Evolutionary conservation across 2,888 invertebrate genomes (phyloP).

Genomic region (Parochlus steinenii): DNA sequence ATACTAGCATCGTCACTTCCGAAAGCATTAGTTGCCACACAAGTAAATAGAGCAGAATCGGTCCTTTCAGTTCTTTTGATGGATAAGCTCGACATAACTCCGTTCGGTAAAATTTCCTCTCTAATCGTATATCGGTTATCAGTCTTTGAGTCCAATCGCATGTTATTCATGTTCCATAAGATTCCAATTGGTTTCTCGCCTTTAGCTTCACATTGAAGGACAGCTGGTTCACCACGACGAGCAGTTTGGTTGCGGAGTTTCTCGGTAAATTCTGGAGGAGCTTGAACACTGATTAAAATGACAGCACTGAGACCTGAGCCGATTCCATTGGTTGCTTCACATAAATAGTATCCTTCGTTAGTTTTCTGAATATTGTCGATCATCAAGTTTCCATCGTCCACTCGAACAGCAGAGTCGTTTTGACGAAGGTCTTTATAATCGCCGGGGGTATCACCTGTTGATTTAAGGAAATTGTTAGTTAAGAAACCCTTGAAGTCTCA

Average conservation of each 20-base stretch:
- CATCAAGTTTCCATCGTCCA: conserved; percentile 83
- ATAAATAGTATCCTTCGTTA: conserved; percentile 88
- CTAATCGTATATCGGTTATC: conserved; percentile 73
- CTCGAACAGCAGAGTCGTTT: conserved; percentile 77
- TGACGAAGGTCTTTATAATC: conserved; percentile 87
- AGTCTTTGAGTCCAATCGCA: conserved; percentile 74
- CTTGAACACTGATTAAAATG: conserved; percentile 86
- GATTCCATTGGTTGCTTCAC: conserved; percentile 91
- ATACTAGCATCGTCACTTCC: conserved; percentile 91
- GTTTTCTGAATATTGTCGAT: conserved; percentile 83
- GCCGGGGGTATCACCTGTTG: conserved; percentile 70
- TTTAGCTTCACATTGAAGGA: conserved; percentile 80
- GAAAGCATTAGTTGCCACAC: conserved; percentile 84
- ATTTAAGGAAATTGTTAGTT: conserved; percentile 8
- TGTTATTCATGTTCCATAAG: conserved; percentile 89
- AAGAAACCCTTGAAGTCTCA: conserved; percentile 2
- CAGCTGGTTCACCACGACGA: conserved; percentile 76
- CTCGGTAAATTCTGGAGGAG: conserved; percentile 85
- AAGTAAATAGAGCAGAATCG: conserved; percentile 79
- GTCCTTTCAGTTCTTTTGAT: conserved; percentile 78
- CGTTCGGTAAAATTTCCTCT: conserved; percentile 74
- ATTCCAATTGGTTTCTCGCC: conserved; percentile 92
- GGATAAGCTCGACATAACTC: conserved; percentile 74
- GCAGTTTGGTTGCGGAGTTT: conserved; percentile 84
- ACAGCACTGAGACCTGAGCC: conserved; percentile 90